Conservation (phyloP, 2,113 vertebrate genomes). For the Scomber japonicus region DNA sequence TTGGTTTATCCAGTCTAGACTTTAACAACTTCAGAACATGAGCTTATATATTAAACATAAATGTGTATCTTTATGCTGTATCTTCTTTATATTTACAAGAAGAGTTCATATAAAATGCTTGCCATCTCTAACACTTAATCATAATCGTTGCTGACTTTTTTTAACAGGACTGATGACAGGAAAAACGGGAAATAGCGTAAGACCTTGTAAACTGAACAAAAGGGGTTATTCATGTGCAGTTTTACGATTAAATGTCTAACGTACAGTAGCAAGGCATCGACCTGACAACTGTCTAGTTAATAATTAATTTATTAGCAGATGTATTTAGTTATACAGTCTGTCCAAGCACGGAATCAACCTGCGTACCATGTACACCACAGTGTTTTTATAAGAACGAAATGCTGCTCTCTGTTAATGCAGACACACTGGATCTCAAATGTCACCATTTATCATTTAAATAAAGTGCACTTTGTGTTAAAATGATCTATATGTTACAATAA, state of each 20-base stretch:
- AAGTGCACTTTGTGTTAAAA: not conserved
- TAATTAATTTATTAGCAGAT: not conserved
- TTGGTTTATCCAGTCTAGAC: not conserved
- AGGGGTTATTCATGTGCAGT: not conserved
- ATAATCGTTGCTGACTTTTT: not conserved
- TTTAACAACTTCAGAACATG: not conserved
- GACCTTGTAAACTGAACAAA: not conserved
- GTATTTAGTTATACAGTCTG: too few relatives aligned
- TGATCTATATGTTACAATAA: too few relatives aligned
- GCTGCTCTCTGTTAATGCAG: too few relatives aligned
- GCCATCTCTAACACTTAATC: not conserved
- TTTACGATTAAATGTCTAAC: not conserved
- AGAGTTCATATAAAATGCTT: too few relatives aligned
- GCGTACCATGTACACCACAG: too few relatives aligned
- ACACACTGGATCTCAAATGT: not conserved
- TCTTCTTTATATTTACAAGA: not conserved
- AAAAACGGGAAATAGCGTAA: not conserved
- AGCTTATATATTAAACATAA: not conserved
- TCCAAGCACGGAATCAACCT: too few relatives aligned
- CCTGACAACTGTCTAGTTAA: not conserved
- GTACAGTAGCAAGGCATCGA: not conserved
- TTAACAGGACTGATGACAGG: not conserved
- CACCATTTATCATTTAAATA: not conserved
- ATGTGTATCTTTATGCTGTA: not conserved
- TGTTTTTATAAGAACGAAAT: too few relatives aligned